A percentile compares a stretch with the other conserved stretches of the same genome.
Conservation (phyloP, 2,888 invertebrate genomes). For the Apoda limacodes region DNA sequence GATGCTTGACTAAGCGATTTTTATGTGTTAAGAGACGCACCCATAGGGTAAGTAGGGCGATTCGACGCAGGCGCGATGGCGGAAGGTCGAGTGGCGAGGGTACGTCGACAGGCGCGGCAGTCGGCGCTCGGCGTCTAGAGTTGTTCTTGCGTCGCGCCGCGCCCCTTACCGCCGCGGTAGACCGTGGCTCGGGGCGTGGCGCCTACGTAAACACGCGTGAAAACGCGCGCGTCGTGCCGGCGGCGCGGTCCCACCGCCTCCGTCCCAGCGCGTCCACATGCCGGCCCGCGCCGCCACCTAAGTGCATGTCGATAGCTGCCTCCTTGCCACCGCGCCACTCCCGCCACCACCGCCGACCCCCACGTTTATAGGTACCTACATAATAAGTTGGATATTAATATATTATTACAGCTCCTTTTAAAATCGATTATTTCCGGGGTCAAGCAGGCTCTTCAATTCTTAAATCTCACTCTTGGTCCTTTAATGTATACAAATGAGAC, state of each 20-base stretch:
- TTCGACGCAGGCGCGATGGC: conserved; percentile 47
- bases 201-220: conserved; percentile 69
- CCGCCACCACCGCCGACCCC: conserved; percentile 49
- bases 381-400: background rate
- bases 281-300: conserved; percentile 55
- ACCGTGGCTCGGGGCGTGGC: conserved; percentile 70
- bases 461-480: no score
- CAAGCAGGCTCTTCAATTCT: no score
- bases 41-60: no score
- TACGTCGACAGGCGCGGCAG: conserved; percentile 42
- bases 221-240: conserved; percentile 39
- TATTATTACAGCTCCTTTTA: background rate
- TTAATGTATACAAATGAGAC: no score
- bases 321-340: conserved; percentile 49
- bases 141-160: conserved; percentile 64
- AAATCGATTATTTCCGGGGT: no score
- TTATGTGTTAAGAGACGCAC: no score
- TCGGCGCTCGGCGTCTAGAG: conserved; percentile 64
- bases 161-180: conserved; percentile 53
- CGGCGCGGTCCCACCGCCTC: conserved; percentile 58
- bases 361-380: conserved; percentile 58
- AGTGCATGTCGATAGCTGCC: conserved; percentile 50
- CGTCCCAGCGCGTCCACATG: conserved; percentile 62
- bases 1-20: no score
- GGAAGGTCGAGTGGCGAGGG: conserved; percentile 24